Conservation (phyloP, 2,113 vertebrate genomes). For the Melanocharis versteri region DNA sequence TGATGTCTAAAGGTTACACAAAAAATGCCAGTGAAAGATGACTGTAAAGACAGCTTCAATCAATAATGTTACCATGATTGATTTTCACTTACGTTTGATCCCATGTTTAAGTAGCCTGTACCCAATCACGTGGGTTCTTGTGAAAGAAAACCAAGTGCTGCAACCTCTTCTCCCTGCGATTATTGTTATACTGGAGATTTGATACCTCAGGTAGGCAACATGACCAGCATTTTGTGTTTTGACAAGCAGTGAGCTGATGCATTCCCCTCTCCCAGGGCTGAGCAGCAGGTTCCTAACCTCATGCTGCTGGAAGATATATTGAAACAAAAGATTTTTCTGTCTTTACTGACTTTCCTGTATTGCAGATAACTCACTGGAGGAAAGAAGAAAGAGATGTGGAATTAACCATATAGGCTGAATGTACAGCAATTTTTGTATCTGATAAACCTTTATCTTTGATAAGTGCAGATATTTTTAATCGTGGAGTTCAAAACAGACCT, state of each 20-base stretch:
- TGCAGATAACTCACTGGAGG: neutral
- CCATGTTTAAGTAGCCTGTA: neutral
- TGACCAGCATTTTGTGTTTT: neutral
- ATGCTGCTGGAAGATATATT: neutral
- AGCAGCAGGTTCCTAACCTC: neutral
- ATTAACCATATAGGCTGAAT: neutral
- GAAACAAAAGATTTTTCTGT: neutral
- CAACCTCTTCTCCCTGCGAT: neutral
- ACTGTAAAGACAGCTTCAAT: neutral
- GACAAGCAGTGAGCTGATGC: neutral
- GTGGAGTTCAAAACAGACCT: neutral
- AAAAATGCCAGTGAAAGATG: neutral
- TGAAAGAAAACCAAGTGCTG: neutral
- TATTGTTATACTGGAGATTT: neutral
- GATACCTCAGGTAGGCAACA: neutral
- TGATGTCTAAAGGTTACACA: neutral
- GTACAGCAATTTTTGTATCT: neutral
- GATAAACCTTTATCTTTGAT: neutral
- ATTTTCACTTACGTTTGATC: neutral
- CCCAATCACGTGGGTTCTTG: neutral
- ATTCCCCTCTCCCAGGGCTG: neutral
- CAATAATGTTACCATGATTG: neutral
- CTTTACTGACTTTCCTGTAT: neutral
- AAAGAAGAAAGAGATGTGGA: neutral
- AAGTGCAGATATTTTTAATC: constrained; percentile 16